Evolutionary conservation across 2,797 vertebrate species (phyloP).

Genomic region (Hippoglossus hippoglossus): DNA sequence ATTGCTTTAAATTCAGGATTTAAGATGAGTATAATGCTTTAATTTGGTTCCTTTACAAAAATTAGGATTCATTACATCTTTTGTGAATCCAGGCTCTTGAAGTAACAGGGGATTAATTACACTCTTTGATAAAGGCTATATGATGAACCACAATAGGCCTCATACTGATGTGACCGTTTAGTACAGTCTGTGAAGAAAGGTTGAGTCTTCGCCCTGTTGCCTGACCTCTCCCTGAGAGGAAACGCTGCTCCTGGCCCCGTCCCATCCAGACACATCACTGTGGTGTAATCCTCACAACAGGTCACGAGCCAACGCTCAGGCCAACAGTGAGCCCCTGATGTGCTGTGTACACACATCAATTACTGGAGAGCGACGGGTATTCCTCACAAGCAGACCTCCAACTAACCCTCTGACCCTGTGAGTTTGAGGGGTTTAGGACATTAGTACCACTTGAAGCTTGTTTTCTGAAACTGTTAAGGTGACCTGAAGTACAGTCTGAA

Average conservation of each 20-base stretch:
- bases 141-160: not conserved
- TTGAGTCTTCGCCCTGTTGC: not conserved
- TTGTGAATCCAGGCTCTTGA: not conserved
- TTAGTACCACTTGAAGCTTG: no score
- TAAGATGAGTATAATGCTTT: not conserved
- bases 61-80: not conserved
- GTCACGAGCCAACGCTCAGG: slow-evolving; percentile 62
- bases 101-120: not conserved
- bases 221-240: slow-evolving; percentile 46
- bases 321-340: slow-evolving; percentile 48
- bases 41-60: no score
- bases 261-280: slow-evolving; percentile 58
- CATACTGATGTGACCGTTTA: not conserved
- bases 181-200: slow-evolving; percentile 1
- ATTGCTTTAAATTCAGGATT: not conserved
- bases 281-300: slow-evolving; percentile 75
- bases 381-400: slow-evolving; percentile 9
- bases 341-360: slow-evolving; percentile 43
- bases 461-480: no score
- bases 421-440: not conserved
- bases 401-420: not conserved
- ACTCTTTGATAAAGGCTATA: not conserved
- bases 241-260: slow-evolving; percentile 44
- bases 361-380: slow-evolving; percentile 38
- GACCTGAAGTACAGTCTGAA: no score